phyloP scores from a whole-genome alignment of 1,140 invertebrate genomes.

The Varroa destructor region DNA sequence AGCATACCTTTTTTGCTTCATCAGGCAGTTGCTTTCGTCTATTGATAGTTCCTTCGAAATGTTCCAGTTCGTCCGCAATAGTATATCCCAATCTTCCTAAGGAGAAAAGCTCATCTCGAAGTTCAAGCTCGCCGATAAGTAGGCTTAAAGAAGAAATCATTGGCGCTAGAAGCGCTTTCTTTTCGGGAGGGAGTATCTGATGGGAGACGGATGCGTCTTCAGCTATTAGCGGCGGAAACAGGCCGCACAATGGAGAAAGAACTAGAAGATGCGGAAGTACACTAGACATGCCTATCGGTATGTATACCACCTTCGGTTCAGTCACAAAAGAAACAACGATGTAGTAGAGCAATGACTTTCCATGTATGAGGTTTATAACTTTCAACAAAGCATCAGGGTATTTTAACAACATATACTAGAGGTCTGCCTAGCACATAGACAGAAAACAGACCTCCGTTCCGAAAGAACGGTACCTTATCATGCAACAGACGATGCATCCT shows the following conservation, averaged over 20 bases:
- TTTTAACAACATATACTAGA: too few species aligned
- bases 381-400: neutral
- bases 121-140: neutral
- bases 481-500: too few species aligned
- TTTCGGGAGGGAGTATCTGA: neutral
- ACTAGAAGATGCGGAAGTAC: neutral
- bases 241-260: neutral
- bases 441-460: too few species aligned
- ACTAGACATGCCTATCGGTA: slow-evolving; percentile 4
- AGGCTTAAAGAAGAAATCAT: neutral
- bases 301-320: slow-evolving; percentile 1
- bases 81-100: neutral
- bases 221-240: slow-evolving; percentile 11
- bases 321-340: too few species aligned
- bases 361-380: too few species aligned
- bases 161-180: neutral
- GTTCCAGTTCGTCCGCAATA: slow-evolving; percentile 13
- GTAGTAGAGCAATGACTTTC: too few species aligned
- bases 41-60: neutral
- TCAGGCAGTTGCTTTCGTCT: neutral
- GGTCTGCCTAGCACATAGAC: too few species aligned
- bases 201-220: neutral
- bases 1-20: slow-evolving; percentile 12
- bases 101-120: slow-evolving; percentile 9
- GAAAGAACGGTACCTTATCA: too few species aligned